Evolutionary conservation across 2,797 vertebrate genomes (phyloP).

Genomic region (Okamejei kenojei): DNA sequence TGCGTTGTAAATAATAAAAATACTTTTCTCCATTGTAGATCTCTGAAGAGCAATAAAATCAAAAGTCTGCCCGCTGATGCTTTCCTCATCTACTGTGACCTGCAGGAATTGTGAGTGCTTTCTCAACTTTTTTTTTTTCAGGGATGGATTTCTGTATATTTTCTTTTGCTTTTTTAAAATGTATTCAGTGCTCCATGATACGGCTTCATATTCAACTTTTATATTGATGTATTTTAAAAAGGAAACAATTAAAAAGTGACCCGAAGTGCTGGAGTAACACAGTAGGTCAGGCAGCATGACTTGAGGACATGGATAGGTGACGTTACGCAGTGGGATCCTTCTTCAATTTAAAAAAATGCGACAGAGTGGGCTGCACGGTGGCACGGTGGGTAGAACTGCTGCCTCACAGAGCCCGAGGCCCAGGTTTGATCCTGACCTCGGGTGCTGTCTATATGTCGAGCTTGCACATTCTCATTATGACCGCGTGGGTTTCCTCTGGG

Average conservation of each 20-base stretch:
- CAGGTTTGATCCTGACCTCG: no score
- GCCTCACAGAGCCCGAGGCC: no score
- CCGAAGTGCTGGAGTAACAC: no score
- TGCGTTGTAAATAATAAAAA: neutral
- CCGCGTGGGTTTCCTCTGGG: no score
- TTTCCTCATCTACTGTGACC: slow-evolving; percentile 60
- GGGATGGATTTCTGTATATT: neutral
- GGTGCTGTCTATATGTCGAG: no score
- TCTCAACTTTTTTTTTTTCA: neutral
- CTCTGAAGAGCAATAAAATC: slow-evolving; percentile 63
- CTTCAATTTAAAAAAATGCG: no score
- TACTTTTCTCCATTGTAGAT: slow-evolving; percentile 50
- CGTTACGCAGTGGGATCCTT: no score
- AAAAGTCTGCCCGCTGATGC: slow-evolving; percentile 56
- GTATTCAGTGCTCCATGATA: neutral
- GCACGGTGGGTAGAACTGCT: no score
- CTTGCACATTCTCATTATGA: no score
- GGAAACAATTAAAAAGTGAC: neutral
- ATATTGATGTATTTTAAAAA: neutral
- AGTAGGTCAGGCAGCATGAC: no score
- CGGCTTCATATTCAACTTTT: neutral
- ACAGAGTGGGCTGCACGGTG: no score
- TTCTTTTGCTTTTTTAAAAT: neutral
- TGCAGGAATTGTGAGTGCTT: slow-evolving; percentile 65
- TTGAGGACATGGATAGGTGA: no score